Percentiles rank a stretch among this genome's conserved stretches.
phyloP scores from a whole-genome alignment of 2,113 vertebrate species.

The Petroica traversi region DNA sequence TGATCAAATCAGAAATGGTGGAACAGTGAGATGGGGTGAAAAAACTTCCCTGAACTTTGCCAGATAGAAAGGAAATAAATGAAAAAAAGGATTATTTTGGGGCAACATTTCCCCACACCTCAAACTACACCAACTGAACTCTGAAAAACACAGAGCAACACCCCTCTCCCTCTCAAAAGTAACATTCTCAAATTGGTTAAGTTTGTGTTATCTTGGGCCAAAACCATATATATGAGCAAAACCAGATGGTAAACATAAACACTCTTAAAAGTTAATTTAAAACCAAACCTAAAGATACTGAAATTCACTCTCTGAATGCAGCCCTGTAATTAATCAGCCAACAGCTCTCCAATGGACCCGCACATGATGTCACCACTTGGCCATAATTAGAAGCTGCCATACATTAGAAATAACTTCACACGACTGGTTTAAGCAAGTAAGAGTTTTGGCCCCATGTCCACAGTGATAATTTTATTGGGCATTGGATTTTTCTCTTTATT shows the following conservation, averaged over 20 bases:
- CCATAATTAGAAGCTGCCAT: conserved; percentile 56
- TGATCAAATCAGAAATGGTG: neutral
- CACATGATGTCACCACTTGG: conserved; percentile 57
- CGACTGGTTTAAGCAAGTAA: neutral
- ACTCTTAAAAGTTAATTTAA: conserved; percentile 73
- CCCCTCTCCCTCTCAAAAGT: neutral
- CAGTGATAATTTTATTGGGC: neutral
- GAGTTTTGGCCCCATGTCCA: neutral
- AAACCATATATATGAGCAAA: conserved; percentile 53
- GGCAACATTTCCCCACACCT: neutral
- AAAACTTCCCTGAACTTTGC: neutral
- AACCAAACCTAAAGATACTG: conserved; percentile 59
- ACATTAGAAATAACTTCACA: conserved; percentile 36
- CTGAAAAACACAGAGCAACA: neutral
- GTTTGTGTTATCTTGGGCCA: conserved; percentile 49
- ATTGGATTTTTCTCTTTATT: neutral
- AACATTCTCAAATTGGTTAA: neutral
- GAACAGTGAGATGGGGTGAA: neutral
- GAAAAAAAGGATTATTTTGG: neutral
- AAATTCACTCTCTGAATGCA: conserved; percentile 46
- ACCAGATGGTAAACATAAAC: conserved; percentile 73
- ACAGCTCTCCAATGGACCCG: conserved; percentile 27
- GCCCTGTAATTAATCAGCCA: conserved; percentile 68
- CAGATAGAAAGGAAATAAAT: neutral
- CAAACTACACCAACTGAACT: neutral